Conservation (phyloP, 2,797 vertebrate species). For the Remorina albescens region DNA sequence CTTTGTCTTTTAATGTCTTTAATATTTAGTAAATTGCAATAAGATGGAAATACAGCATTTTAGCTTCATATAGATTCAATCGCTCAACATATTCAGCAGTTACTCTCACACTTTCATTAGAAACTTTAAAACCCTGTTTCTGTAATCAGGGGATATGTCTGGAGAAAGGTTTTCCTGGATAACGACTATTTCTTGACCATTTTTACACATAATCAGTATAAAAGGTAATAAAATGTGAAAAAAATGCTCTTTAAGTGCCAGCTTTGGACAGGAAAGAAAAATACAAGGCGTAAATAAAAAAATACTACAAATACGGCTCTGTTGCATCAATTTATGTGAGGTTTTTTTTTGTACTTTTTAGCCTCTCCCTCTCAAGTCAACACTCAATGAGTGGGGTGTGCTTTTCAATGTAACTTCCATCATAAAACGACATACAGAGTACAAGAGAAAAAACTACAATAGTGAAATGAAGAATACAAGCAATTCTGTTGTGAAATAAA, state of each 20-base stretch:
- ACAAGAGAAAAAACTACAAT: neutral
- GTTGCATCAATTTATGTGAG: neutral
- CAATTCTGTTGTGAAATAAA: neutral
- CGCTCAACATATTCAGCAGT: no score
- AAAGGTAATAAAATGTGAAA: neutral
- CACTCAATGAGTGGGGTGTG: neutral
- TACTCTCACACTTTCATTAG: neutral
- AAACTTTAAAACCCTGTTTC: neutral
- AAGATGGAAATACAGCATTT: neutral
- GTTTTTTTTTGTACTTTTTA: neutral
- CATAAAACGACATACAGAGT: neutral
- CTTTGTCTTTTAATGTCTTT: conserved; percentile 54
- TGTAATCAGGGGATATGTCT: neutral
- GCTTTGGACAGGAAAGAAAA: neutral
- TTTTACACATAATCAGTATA: neutral
- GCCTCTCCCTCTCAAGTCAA: neutral
- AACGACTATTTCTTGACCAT: neutral
- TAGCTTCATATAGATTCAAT: neutral
- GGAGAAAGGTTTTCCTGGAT: neutral
- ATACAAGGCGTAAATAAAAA: neutral
- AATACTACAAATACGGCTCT: neutral
- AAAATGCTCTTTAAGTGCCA: neutral
- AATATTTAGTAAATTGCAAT: conserved; percentile 27
- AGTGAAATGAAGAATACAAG: neutral
- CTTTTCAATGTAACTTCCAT: neutral